Conservation (phyloP, 2,797 vertebrate genomes). For the Tenualosa thibaudeaui region DNA sequence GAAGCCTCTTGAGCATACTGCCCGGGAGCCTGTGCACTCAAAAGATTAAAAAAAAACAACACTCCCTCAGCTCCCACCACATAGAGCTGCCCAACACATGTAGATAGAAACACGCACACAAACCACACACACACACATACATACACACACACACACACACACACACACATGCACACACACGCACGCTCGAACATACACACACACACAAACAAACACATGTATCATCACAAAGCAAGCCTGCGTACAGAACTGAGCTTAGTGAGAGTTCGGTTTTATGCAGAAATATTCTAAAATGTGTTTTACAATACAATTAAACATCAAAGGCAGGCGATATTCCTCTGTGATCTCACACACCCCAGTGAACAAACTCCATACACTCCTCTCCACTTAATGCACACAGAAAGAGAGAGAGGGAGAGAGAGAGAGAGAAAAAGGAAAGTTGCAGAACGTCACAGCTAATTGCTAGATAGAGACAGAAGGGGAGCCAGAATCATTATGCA, state of each 20-base stretch:
- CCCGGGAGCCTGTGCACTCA: background rate
- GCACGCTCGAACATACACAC: background rate
- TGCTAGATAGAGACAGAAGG: constrained; percentile 76
- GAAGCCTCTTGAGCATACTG: background rate
- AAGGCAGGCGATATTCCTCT: constrained; percentile 79
- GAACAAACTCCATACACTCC: constrained; percentile 70
- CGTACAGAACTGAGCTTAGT: constrained; percentile 68
- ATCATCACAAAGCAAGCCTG: constrained; percentile 65
- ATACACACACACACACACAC: constrained; percentile 21
- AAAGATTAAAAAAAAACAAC: background rate
- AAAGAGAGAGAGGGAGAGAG: constrained; percentile 48
- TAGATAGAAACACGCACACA: constrained; percentile 9
- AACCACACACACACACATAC: constrained; percentile 37
- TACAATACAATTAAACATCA: constrained; percentile 86
- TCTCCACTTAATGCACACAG: constrained; percentile 67
- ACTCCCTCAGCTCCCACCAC: background rate
- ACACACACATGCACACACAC: background rate
- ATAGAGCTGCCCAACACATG: constrained; percentile 36
- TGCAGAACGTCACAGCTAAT: constrained; percentile 77
- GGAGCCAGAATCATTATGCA: constrained; percentile 72
- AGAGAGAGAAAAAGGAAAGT: constrained; percentile 59
- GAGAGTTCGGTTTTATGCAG: constrained; percentile 77
- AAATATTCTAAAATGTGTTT: constrained; percentile 83
- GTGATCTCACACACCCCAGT: constrained; percentile 77
- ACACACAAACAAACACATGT: constrained; percentile 51